These are phyloP conservation scores for Coracias cyanogaster DNA, from an alignment of 2,797 vertebrate genomes.

Conservation along the genomic window DNA sequence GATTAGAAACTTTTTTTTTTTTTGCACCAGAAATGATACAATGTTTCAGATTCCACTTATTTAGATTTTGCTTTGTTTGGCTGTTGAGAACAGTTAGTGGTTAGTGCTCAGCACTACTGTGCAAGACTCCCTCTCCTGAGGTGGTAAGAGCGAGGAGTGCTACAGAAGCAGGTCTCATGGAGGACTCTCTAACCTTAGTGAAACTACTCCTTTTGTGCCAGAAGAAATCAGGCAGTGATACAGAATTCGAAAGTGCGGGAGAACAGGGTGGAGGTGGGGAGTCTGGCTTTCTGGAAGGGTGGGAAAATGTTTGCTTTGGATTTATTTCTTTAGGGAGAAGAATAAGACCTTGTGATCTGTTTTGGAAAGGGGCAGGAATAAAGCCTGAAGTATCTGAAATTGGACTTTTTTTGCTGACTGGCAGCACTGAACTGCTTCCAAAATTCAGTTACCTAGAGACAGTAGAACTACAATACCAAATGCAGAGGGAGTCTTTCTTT, in stretches of 20 bases:
- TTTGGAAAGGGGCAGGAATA: slow-evolving; percentile 31
- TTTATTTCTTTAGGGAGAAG: slow-evolving; percentile 37
- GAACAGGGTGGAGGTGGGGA: neutral
- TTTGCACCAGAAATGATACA: neutral
- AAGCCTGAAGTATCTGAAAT: slow-evolving; percentile 17
- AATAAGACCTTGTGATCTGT: slow-evolving; percentile 1
- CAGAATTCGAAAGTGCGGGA: neutral
- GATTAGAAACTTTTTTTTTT: neutral
- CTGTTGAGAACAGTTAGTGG: neutral
- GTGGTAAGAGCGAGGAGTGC: neutral
- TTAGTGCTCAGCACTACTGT: neutral
- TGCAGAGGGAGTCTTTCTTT: slow-evolving; percentile 54
- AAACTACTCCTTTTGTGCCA: neutral
- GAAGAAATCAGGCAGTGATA: neutral
- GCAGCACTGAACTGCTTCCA: slow-evolving; percentile 57
- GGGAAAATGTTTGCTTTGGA: slow-evolving; percentile 23
- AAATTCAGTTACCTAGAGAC: slow-evolving; percentile 49
- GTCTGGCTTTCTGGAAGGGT: neutral
- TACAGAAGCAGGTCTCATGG: neutral
- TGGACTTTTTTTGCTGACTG: slow-evolving; percentile 13
- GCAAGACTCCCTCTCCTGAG: neutral
- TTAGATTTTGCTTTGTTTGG: slow-evolving; percentile 24
- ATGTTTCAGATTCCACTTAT: neutral
- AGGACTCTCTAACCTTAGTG: neutral
- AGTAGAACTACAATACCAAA: slow-evolving; percentile 39